Base-by-base conservation (phyloP, 2,113 vertebrate species). In the Falco punctatus region DNA sequence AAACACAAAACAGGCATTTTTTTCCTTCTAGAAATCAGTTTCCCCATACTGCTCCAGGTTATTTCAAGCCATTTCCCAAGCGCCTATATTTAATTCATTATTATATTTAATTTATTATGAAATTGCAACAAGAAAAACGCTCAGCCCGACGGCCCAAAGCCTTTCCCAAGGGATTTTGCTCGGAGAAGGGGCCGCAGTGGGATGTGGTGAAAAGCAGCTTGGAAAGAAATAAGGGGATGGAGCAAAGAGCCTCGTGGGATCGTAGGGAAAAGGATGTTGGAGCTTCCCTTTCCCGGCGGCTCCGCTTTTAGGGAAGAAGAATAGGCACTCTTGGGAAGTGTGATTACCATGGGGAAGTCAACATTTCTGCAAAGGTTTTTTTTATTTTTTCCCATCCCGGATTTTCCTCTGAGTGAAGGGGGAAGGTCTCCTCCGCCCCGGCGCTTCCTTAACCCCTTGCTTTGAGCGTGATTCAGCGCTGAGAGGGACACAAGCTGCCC, bases 301-400 rank as follows among this genome's bases (percentile, higher is more conserved):
- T 77, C 72, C 1, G 5, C 59, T 62, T n/a, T n/a, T 62, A 11
- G 27, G 62, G 86, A 65, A 38, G 93, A 77, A 96, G 61, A 88
- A 92, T 87, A 22, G 81, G 57, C 15, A 4, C 38, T 15, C 1
- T 6, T 95, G 92, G 96, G 86, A 70, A 51, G 65, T 17, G 48
- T 62, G 2, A 85, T 97, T 93, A 6, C 96, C 95, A 89, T 91
- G 93, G 95, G 86, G 93, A 96, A 89, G 67, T 61, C 92, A 81
- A 71, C 42, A 77, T 15, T 70, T 57, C 91, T 42, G 57, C 54
- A 4, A 19, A 62, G 77, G 38, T 38, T 38, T 38, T 38, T 38
- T 10, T 10, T 38, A 12, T 23, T 23, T 77, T 21, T 16, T 9
- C 48, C 49, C 58, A 33, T 30, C 46, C 52, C 55, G 51, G 9